Evolutionary conservation across 2,797 vertebrate genomes (phyloP), one percentile per base, ranked within the genome.

Genomic region (Anisognathus igniventris): DNA sequence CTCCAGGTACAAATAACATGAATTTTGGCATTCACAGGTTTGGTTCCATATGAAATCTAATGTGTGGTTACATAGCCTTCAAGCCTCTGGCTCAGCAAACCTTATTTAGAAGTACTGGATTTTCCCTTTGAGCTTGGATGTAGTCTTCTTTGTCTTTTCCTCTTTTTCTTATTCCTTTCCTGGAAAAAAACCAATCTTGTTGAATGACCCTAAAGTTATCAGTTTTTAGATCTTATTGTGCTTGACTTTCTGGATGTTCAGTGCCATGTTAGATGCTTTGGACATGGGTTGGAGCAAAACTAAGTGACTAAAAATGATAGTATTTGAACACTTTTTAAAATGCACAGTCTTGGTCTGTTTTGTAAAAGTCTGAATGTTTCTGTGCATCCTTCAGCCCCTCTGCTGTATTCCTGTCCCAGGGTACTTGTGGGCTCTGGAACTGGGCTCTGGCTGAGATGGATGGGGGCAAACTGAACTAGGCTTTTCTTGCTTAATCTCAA

Each of bases 391-490:
- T 73, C 28, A 70, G 14, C 35, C 65, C 5, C 14, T 54, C 39
- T 62, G 25, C 40, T 82, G 37, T 37, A 1, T 50, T 64, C 10
- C n/a, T 51, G 28, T 70, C 2, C 1, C 10, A 10, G 28, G 22
- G 22, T 58, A 33, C 8, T 6, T 62, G 37, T 65, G 79, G 53
- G 14, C 37, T 54, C 28, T 82, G 64, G 33, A 67, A 6, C 28
- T 37, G 47, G 13, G 19, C 51, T 54, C 53, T 53, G 28, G 11
- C 20, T 61, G 54, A 21, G 20, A 13, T 30, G 72, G 54, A n/a
- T 0, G 0, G 42, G 13, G 12, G 3, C 27, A 71, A 56, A 25
- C 35, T 9, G 44, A 74, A 8, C 15, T 12, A 2, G 20, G 8
- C 47, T 76, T 72, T 58, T 40, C 25, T 58, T 67, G 5, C 9